These are phyloP conservation scores for Anthopleura xanthogrammica DNA, from an alignment of 92 coral and sea anemone species.

Conservation along the genomic window DNA sequence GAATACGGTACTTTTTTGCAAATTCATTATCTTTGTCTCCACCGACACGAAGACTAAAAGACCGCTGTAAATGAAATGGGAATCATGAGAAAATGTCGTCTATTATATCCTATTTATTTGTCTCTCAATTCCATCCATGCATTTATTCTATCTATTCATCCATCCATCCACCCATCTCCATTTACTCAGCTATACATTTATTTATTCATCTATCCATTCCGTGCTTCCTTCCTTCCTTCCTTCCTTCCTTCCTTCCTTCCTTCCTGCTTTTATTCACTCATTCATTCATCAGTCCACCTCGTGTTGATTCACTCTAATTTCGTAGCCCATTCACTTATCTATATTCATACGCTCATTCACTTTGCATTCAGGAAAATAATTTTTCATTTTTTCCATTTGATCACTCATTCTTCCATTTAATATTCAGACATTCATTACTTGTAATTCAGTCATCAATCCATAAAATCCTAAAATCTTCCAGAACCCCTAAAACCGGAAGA, in stretches of 20 bases:
- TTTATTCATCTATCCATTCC: not conserved
- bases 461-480: not conserved
- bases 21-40: constrained; percentile 56
- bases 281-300: too few relatives aligned
- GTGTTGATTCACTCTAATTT: too few relatives aligned
- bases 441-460: not conserved
- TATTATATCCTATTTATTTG: not conserved
- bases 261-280: not conserved
- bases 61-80: constrained; percentile 45
- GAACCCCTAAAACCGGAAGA: not conserved
- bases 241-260: too few relatives aligned
- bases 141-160: not conserved
- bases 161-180: not conserved
- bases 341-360: too few relatives aligned
- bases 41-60: constrained; percentile 62
- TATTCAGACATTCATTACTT: not conserved
- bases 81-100: not conserved
- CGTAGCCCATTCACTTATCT: not conserved
- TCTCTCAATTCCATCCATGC: not conserved
- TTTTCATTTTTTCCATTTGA: too few relatives aligned
- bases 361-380: too few relatives aligned
- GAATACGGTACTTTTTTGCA: constrained; percentile 77
- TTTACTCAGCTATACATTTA: not conserved
- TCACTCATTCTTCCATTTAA: not conserved
- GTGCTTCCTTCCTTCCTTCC: too few relatives aligned